phyloP scores from a whole-genome alignment of 2,797 vertebrate species.

The Pangasius mekongensis region DNA sequence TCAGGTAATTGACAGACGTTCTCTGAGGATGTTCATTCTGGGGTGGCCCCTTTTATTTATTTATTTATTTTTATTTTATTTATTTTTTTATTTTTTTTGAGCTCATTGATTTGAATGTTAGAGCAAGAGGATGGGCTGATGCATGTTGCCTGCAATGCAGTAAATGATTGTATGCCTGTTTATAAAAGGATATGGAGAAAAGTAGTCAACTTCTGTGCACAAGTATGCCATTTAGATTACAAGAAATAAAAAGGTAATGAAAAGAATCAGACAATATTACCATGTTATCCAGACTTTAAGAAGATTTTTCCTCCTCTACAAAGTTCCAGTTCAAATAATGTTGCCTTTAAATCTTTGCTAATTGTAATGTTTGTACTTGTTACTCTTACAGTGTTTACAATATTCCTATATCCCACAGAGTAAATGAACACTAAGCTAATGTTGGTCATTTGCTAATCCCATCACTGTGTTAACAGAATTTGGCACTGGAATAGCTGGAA shows the following conservation, averaged over 20 bases:
- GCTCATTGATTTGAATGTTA: neutral
- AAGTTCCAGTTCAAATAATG: neutral
- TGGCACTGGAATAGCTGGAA: neutral
- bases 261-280: neutral
- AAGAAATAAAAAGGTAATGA: neutral
- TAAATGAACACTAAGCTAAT: neutral
- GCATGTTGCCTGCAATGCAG: constrained; percentile 3
- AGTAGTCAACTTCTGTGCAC: constrained; percentile 24
- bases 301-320: neutral
- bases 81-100: neutral
- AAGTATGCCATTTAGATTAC: neutral
- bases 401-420: neutral
- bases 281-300: neutral
- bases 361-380: neutral
- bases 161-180: constrained; percentile 4
- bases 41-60: neutral
- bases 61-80: neutral
- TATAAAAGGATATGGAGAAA: neutral
- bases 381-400: neutral
- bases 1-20: neutral
- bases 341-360: neutral
- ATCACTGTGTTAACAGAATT: neutral
- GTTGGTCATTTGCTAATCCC: neutral
- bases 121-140: neutral
- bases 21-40: neutral